Conservation (phyloP, 2,888 invertebrate species). For the Lepidocyrtinus sp. region DNA sequence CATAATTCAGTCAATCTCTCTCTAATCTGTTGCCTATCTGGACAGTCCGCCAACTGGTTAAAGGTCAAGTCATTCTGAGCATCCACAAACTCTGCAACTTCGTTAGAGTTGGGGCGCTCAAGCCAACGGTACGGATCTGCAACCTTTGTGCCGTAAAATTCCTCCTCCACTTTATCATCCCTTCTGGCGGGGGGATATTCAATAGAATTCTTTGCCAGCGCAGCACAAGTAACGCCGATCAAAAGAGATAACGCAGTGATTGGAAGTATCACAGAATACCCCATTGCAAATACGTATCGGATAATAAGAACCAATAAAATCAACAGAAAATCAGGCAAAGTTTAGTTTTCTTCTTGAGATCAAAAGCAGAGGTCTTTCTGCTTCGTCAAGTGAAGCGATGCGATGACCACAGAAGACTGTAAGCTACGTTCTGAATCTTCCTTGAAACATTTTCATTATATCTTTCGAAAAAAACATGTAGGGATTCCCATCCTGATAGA, state of each 20-base stretch:
- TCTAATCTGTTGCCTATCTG: slow-evolving; percentile 46
- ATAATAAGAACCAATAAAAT: too few species aligned
- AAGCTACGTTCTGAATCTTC: slow-evolving; percentile 26
- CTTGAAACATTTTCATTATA: neutral
- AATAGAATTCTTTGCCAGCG: slow-evolving; percentile 71
- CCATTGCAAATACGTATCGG: slow-evolving; percentile 15
- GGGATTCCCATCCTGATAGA: neutral
- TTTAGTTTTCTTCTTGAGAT: slow-evolving; percentile 34
- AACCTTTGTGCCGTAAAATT: slow-evolving; percentile 88
- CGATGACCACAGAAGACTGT: slow-evolving; percentile 47
- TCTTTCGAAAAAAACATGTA: too few species aligned
- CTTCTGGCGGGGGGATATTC: slow-evolving; percentile 85
- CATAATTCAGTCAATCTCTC: slow-evolving; percentile 53
- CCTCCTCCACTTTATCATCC: slow-evolving; percentile 84
- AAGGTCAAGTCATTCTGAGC: slow-evolving; percentile 65
- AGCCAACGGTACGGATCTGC: slow-evolving; percentile 70
- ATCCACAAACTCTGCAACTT: slow-evolving; percentile 63
- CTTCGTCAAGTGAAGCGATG: slow-evolving; percentile 19
- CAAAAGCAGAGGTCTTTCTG: slow-evolving; percentile 43
- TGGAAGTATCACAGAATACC: slow-evolving; percentile 18
- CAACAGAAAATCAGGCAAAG: neutral
- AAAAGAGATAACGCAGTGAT: slow-evolving; percentile 11
- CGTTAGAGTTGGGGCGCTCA: slow-evolving; percentile 63
- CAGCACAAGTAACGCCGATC: neutral
- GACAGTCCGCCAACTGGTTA: slow-evolving; percentile 55